Conservation (phyloP, 1,140 invertebrate species). For the Piezodorus guildinii region DNA sequence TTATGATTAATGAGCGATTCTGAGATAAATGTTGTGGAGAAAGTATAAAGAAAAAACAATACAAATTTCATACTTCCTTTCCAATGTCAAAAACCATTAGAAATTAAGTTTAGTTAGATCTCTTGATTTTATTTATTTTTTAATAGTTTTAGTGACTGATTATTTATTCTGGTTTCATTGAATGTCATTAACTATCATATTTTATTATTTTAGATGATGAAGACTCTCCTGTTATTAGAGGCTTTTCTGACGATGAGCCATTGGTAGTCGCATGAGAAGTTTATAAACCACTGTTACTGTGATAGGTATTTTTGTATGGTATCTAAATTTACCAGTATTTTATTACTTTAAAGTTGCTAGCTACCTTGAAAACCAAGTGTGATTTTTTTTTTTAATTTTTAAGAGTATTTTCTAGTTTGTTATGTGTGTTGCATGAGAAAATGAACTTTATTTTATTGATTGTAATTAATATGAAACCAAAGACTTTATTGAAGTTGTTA, state of each 20-base stretch:
- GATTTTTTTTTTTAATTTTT: slow-evolving; percentile 4
- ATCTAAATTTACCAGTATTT: slow-evolving; percentile 13
- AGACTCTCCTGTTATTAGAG: slow-evolving; percentile 74
- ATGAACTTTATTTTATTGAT: neutral
- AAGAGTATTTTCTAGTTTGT: neutral
- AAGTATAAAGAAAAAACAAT: too few relatives aligned
- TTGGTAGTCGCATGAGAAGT: slow-evolving; percentile 66
- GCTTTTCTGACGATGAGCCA: slow-evolving; percentile 88
- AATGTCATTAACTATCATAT: slow-evolving; percentile 22
- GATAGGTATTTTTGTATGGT: slow-evolving; percentile 14
- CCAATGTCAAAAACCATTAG: too few relatives aligned
- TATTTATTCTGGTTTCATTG: neutral
- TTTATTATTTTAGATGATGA: slow-evolving; percentile 58
- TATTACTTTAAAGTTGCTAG: slow-evolving; percentile 4
- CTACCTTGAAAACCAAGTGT: slow-evolving; percentile 4
- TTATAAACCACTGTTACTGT: neutral
- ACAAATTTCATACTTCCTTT: too few relatives aligned
- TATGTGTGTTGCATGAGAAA: neutral
- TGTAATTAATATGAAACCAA: slow-evolving; percentile 1
- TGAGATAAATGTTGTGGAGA: too few relatives aligned
- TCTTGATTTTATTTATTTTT: neutral
- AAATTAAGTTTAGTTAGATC: too few relatives aligned
- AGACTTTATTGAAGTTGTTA: slow-evolving; percentile 5
- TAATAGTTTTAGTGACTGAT: neutral
- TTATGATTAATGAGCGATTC: too few relatives aligned